Conservation (phyloP, 92 coral and sea anemone genomes). For the Phenganax subtilis region DNA sequence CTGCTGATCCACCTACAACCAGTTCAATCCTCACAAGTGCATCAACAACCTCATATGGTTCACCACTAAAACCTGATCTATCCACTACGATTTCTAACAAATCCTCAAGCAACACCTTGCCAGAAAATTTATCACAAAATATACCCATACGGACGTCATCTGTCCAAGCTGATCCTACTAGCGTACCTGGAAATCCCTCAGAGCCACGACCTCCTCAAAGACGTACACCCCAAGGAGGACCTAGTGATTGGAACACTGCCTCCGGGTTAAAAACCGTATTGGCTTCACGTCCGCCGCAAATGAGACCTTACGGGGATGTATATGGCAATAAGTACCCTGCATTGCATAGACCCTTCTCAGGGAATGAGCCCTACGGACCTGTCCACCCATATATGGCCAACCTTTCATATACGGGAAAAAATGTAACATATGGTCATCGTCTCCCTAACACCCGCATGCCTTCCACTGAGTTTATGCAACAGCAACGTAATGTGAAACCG, state of each 20-base stretch:
- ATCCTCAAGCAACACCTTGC: background rate
- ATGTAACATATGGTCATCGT: background rate
- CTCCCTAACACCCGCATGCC: background rate
- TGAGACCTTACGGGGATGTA: conserved; percentile 2
- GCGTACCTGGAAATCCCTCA: background rate
- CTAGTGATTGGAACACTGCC: background rate
- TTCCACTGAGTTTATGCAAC: background rate
- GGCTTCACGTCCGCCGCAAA: background rate
- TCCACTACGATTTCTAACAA: background rate
- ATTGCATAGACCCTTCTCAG: background rate
- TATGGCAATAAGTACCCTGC: background rate
- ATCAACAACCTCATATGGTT: background rate
- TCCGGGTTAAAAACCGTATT: background rate
- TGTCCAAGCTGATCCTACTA: background rate
- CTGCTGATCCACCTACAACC: conserved; percentile 16
- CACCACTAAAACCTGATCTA: background rate
- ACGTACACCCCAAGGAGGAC: conserved; percentile 5
- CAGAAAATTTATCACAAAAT: background rate
- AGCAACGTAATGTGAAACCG: background rate
- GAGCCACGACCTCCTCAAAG: conserved; percentile 1
- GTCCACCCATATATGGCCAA: background rate
- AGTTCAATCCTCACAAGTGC: conserved; percentile 9
- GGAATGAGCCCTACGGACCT: background rate
- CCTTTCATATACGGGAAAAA: background rate
- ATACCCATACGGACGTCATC: background rate